Conservation (phyloP, 2,888 invertebrate species). For the Zaprionus obscuricornis region DNA sequence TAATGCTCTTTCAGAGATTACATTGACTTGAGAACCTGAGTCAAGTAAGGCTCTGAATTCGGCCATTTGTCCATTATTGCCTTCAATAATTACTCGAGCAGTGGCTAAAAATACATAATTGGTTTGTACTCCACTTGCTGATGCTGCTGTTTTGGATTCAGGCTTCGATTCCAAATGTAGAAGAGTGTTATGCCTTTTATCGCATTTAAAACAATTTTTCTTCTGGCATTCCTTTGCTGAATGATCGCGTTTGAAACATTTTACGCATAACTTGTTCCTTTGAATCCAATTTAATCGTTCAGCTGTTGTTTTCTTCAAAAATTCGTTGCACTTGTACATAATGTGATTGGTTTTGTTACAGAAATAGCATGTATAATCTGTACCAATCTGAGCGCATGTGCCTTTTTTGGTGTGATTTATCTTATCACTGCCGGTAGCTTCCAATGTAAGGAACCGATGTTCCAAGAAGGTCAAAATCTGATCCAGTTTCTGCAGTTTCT, state of each 20-base stretch:
- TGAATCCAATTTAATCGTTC: background rate
- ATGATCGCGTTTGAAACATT: background rate
- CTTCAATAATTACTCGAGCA: background rate
- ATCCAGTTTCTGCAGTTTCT: background rate
- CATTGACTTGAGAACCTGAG: slow-evolving; percentile 19
- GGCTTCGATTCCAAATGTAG: background rate
- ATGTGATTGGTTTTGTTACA: background rate
- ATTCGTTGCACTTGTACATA: background rate
- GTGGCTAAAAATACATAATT: background rate
- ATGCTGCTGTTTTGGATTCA: background rate
- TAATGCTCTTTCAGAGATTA: background rate
- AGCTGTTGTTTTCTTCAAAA: background rate
- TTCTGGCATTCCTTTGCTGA: background rate
- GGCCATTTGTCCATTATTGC: slow-evolving; percentile 7
- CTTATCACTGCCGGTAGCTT: background rate
- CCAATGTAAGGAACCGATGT: background rate
- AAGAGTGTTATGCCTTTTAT: background rate
- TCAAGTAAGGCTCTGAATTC: slow-evolving; percentile 17
- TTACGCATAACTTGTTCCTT: background rate
- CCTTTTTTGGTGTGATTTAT: background rate
- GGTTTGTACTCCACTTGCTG: slow-evolving; percentile 1
- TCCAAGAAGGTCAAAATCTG: background rate
- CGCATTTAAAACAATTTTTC: background rate
- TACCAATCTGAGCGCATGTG: background rate
- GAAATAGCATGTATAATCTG: background rate